Evolutionary conservation across 37 sponge, comb jelly and placozoan genomes (phyloP), one percentile per base, ranked within the genome.

Genomic region (Agelas oroides): DNA sequence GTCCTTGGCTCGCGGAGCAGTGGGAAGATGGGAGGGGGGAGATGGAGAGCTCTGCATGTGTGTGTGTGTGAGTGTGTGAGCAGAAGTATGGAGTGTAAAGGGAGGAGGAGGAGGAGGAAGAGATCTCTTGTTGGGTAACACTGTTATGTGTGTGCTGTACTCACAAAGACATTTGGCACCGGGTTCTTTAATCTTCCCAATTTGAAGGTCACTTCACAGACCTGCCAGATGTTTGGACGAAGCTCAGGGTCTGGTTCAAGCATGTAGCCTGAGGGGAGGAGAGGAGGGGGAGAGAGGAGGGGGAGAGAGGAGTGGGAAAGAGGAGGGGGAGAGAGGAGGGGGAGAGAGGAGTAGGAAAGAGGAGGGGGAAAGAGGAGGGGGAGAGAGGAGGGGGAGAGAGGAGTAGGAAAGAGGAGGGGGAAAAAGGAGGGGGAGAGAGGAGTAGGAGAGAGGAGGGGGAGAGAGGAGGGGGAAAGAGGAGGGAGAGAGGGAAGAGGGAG

Each of bases 211-310:
- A 84, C 78, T 24, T 88, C 64, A 64, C 80, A 58, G 53, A 94
- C 92, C 60, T 94, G 95, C 80, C 66, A 94, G 19, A 94, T 79
- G 52, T 73, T 84, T 0, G 92, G 95, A 46, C 95, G 53, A 53
- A 82, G 64, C 23, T 73, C 72, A 53, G 86, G 68, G 38, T 91
- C 69, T 33, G 79, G 32, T 53, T 88, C 77, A 58, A 94, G 40
- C 84, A 91, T 91, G 83, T 88, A 91, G 5, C 75, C 95, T 94
- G 52, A 21, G n/a, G 67, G 23, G 30, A 65, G 67, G 23, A 23
- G 23, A 25, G 23, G 30, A 65, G 67, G 23, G 30, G 23, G 67
- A n/a, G 23, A 23, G 23, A 25, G 23, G 30, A 65, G 67, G 23
- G 30, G 23, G 67, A 65, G 30, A 65, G 67, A 65, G 30, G 23